A percentile compares a stretch with the other conserved stretches of the same genome.
Conservation (phyloP, 2,888 invertebrate genomes). For the Drosophila neutralis region DNA sequence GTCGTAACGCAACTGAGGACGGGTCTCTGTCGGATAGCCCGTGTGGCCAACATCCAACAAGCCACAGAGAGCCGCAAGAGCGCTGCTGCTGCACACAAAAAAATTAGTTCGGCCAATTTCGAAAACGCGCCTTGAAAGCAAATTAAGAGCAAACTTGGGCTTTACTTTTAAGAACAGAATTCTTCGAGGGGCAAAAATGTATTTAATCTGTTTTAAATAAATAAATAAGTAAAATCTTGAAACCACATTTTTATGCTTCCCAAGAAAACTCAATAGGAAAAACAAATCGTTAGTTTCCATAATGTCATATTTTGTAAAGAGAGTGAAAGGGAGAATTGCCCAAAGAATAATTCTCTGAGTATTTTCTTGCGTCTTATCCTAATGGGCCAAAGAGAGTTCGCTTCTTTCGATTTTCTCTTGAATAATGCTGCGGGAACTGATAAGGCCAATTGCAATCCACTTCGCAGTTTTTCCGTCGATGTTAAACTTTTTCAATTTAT, state of each 20-base stretch:
- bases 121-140: not conserved
- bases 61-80: constrained; percentile 12
- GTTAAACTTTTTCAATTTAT: not conserved
- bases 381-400: not conserved
- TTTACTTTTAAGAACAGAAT: not conserved
- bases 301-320: not conserved
- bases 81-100: constrained; percentile 10
- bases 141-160: not conserved
- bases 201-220: not conserved
- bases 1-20: constrained; percentile 58
- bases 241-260: not conserved
- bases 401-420: constrained; percentile 7
- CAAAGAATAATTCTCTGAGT: not conserved
- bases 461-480: not conserved
- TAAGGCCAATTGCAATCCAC: constrained; percentile 25
- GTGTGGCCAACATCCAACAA: not conserved
- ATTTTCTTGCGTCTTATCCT: not conserved
- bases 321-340: not conserved
- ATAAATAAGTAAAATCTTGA: not conserved
- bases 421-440: constrained; percentile 11
- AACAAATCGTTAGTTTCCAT: not conserved
- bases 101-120: constrained; percentile 12
- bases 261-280: not conserved
- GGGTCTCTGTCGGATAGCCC: constrained; percentile 16
- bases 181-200: not conserved